Base-by-base conservation (phyloP, 2,797 vertebrate species). In the Spea hammondii region DNA sequence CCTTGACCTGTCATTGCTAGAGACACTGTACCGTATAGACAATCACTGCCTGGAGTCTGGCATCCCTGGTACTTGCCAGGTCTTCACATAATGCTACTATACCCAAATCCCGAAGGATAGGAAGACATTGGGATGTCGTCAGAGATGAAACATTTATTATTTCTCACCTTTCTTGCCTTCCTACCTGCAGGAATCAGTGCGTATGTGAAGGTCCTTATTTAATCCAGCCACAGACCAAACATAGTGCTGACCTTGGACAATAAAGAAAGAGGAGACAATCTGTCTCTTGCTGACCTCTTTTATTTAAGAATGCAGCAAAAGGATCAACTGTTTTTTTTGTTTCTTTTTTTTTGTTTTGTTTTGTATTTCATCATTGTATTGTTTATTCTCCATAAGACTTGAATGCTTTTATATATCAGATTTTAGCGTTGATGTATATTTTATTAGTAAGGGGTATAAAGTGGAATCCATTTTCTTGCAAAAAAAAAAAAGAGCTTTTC, bases 1-100 rank as follows among this genome's bases (percentile, higher is more conserved):
- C 87, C 80, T 90, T 90, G 80, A 64, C 85, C 32, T 74, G 94
- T 92, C 91, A 87, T 92, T 90, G 92, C 93, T 91, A 93, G 91
- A 95, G 94, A 95, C 90, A 88, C 93, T 93, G 93, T 94, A 92
- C 91, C 93, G 89, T 91, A 94, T 94, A 96, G 96, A 98, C 97
- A 97, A 97, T 98, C 96, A 96, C 92, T 91, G 90, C 91, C 88
- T 70, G 83, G 88, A 82, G 80, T 83, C 82, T 47, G 70, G 55
- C 62, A 69, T 79, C 64, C 73, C 64, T 73, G n/a, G 64, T 64
- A 65, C n/a, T 17, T 44, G 44, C 74, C 53, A 71, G 84, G 88
- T 90, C 87, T 84, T 86, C 49, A 72, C 79, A 91, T 87, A 82
- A 82, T 55, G 44, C 79, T 57, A 73, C 71, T 73, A 51, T 9